Base-by-base conservation (phyloP, 2,113 vertebrate species). In the Rhinogobius similis region DNA sequence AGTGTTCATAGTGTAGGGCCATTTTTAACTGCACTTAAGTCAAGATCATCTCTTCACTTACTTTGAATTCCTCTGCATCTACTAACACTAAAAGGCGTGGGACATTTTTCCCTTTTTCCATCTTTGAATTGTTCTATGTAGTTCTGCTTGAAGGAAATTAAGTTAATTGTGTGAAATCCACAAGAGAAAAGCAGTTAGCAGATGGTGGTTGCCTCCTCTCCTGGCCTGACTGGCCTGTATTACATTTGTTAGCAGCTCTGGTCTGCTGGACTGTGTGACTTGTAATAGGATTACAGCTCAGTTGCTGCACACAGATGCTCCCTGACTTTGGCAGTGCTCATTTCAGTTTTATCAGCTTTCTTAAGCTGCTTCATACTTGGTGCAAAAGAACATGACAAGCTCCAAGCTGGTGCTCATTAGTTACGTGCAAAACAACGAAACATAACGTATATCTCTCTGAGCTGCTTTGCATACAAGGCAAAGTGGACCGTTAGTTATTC, bases 161-260 rank as follows among this genome's bases (percentile, higher is more conserved):
- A 46, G 43, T 46, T 6, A 4, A n/a, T n/a, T n/a, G 46, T 50
- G 46, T 21, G 46, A 50, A 46, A n/a, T 50, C 8, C 20, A 50
- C 46, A 50, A 11, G 4, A 50, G 46, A 50, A 20, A 50, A 50
- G 32, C 5, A 1, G 46, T 50, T 18, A 21, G 20, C 20, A 50
- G 46, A 50, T 6, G 7, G 43, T 18, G 18, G 43, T 18, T 46
- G 8, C 21, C 13, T 24, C 21, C 21, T 10, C n/a, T 48, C n/a
- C n/a, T 53, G 52, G 77, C 55, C 67, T 66, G 9, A 64, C 75
- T 21, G 67, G 67, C 65, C 52, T 72, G 71, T 76, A 76, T 83
- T 75, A 78, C 66, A 84, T 83, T 76, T 80, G 62, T 20, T 48
- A 69, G 56, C 73, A 73, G 53, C 55, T 32, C 52, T 53, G 52